Conservation (phyloP, 2,113 vertebrate genomes). For the Sylvilagus bachmani region DNA sequence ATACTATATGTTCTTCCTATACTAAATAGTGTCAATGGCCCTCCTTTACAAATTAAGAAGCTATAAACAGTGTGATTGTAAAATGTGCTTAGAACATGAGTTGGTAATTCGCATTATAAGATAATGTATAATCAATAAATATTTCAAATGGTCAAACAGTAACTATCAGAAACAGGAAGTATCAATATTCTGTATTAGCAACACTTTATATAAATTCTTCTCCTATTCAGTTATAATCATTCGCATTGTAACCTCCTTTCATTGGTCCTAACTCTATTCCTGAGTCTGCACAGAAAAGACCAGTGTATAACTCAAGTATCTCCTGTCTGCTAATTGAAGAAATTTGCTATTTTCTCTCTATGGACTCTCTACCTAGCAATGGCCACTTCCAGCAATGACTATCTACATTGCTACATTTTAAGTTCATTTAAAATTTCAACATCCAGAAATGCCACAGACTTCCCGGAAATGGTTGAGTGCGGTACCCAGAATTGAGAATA, state of each 20-base stretch:
- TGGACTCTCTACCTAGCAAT: background rate
- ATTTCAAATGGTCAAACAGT: background rate
- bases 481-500: background rate
- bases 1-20: background rate
- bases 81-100: background rate
- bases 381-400: background rate
- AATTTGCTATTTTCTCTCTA: background rate
- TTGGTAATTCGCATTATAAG: background rate
- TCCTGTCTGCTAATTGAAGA: background rate
- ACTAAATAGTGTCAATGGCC: background rate
- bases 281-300: background rate
- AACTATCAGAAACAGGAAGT: background rate
- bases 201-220: background rate
- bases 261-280: background rate
- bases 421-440: background rate
- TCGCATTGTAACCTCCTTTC: background rate
- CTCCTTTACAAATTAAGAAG: constrained; percentile 13
- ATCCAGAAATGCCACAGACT: background rate
- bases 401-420: background rate
- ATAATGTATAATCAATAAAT: background rate
- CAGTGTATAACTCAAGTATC: background rate
- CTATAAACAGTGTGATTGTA: background rate
- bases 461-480: constrained; percentile 20
- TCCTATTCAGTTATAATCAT: background rate
- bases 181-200: background rate